phyloP scores from a whole-genome alignment of 2,113 vertebrate genomes.

The Thermophis baileyi region DNA sequence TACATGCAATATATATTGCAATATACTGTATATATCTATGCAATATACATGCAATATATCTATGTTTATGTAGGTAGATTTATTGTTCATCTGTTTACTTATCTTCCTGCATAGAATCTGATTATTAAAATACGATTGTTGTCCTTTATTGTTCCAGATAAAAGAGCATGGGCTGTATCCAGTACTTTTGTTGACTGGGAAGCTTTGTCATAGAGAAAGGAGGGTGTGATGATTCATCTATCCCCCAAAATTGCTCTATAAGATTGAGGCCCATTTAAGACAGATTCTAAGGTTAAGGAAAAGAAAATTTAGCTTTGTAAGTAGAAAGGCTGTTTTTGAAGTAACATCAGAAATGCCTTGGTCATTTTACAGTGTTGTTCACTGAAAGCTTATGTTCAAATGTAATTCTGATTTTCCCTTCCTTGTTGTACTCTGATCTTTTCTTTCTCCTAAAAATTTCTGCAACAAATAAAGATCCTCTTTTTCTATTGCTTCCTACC shows the following conservation, averaged over 20 bases:
- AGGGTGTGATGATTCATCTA: background rate
- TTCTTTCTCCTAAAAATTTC: background rate
- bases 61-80: too few species aligned
- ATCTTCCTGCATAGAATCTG: background rate
- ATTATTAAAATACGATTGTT: background rate
- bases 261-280: background rate
- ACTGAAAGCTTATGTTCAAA: background rate
- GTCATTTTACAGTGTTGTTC: background rate
- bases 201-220: background rate
- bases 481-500: background rate
- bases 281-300: background rate
- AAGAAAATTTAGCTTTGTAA: background rate
- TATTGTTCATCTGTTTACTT: background rate
- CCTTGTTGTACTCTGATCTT: background rate
- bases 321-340: background rate
- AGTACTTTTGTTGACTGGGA: background rate
- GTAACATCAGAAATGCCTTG: background rate
- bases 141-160: background rate
- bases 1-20: too few species aligned
- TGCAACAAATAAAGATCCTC: background rate
- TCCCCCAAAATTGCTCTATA: background rate
- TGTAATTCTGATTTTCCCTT: background rate
- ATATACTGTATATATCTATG: too few species aligned
- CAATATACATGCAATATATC: too few species aligned
- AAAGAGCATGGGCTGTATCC: background rate